Evolutionary conservation across 2,797 vertebrate genomes (phyloP), one percentile per base, ranked within the genome.

Genomic region (Gymnothorax reevesii): DNA sequence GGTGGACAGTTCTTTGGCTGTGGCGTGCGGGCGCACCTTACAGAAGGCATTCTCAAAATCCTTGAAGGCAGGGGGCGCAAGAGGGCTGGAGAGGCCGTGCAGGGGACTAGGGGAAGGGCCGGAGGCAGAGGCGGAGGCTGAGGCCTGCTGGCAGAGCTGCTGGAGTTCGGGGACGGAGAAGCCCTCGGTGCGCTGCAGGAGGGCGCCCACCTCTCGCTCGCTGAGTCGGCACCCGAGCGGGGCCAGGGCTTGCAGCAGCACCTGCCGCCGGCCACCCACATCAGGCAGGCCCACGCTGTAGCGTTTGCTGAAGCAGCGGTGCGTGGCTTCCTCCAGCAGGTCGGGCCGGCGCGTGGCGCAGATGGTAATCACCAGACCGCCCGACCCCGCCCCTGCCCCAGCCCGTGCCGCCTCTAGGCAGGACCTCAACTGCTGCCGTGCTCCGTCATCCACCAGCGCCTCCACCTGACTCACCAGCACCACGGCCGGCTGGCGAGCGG

Each of bases 41-140:
- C 97, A 95, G 89, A 99, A 95, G 33, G 97, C 97, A 17, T 96
- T 97, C 95, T 99, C 98, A 84, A 99, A 96, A 94, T 98, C 98
- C 94, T 98, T 97, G 94, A 97, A 97, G 90, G 96, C 94, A 7
- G 95, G 90, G 42, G 97, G 94, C 10, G 96, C 95, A 88, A 96
- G 92, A 87, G 96, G 91, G 1, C 95, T 90, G 0, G 97, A 89
- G 86, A 97, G 94, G 82, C 95, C 89, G 0, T 94, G 91, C 85
- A 96, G 92, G 86, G 94, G 25, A 84, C 91, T 93, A 4, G 91
- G 5, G 87, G 95, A 49, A 7, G 86, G 55, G 17, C 94, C 91
- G 57, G 93, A 95, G 7, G 97, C 95, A 27, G 94, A 94, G 7
- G 97, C 95, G 27, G 94, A 93, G n/a, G 97, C 95, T 84, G 96